A percentile compares a stretch with the other conserved stretches of the same genome.
These are phyloP conservation scores for Pangasianodon hypophthalmus DNA, from an alignment of 2,113 vertebrate species.

Conservation along the genomic window DNA sequence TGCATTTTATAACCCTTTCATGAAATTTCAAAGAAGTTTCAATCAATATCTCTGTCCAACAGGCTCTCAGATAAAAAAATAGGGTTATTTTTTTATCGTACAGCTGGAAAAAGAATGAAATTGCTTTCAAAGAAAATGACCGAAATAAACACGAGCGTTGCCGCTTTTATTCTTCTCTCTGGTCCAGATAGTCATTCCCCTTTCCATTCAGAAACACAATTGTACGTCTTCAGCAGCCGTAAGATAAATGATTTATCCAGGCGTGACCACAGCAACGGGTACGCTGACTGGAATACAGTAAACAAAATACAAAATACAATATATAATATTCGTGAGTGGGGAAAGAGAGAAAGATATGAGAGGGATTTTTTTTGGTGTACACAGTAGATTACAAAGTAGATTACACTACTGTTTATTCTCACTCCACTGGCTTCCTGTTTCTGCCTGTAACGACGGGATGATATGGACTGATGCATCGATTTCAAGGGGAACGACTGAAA, in stretches of 20 bases:
- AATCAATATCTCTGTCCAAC: slow-evolving; percentile 46
- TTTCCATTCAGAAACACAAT: slow-evolving; percentile 34
- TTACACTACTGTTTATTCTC: too few relatives aligned
- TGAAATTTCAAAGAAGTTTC: slow-evolving; percentile 36
- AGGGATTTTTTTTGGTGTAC: neutral
- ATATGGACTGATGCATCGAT: neutral
- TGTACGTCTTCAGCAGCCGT: neutral
- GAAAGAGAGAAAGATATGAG: neutral
- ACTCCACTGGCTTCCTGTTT: neutral
- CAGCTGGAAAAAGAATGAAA: slow-evolving; percentile 19
- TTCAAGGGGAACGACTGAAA: neutral
- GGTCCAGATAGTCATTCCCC: neutral
- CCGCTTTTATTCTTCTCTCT: neutral
- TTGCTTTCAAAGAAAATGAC: slow-evolving; percentile 29
- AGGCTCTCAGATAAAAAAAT: slow-evolving; percentile 20
- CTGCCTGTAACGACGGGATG: neutral
- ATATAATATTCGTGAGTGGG: neutral
- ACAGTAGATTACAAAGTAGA: neutral
- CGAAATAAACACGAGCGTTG: slow-evolving; percentile 25
- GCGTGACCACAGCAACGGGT: neutral
- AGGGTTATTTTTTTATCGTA: neutral
- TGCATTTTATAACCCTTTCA: slow-evolving; percentile 38
- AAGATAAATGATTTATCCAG: slow-evolving; percentile 10
- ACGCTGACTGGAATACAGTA: neutral
- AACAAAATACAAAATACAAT: slow-evolving; percentile 14